phyloP scores from a whole-genome alignment of 2,113 vertebrate species.

The Tachycineta bicolor region DNA sequence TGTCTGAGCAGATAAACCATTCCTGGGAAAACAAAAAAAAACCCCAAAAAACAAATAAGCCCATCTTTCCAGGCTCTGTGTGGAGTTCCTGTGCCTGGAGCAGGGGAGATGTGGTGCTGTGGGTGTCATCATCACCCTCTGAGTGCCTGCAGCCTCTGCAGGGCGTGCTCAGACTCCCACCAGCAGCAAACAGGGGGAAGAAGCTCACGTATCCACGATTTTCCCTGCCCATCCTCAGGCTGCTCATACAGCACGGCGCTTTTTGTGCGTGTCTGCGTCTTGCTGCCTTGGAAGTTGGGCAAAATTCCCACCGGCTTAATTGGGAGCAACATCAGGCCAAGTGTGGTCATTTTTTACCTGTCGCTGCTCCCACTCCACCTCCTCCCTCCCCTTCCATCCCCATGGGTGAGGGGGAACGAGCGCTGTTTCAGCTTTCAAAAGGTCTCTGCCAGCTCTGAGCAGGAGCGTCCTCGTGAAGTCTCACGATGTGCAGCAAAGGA shows the following conservation, averaged over 20 bases:
- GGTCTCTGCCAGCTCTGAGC: neutral
- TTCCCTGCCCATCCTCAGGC: neutral
- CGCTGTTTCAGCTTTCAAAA: neutral
- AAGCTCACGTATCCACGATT: fast-evolving
- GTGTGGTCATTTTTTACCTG: constrained; percentile 60
- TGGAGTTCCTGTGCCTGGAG: neutral
- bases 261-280: neutral
- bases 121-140: neutral
- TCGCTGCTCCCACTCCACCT: neutral
- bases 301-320: constrained; percentile 27
- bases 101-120: neutral
- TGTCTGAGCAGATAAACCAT: constrained; percentile 30
- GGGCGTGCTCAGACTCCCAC: neutral
- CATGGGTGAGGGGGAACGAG: neutral
- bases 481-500: neutral
- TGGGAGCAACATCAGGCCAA: constrained; percentile 43
- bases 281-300: neutral
- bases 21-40: neutral
- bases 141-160: neutral
- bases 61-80: neutral
- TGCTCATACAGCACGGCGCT: neutral
- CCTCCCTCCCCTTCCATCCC: neutral
- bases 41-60: neutral
- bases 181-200: neutral
- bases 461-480: neutral